A percentile compares a stretch with the other conserved stretches of the same genome.
Conservation (phyloP, 2,797 vertebrate genomes). For the Cossypha polioptera region DNA sequence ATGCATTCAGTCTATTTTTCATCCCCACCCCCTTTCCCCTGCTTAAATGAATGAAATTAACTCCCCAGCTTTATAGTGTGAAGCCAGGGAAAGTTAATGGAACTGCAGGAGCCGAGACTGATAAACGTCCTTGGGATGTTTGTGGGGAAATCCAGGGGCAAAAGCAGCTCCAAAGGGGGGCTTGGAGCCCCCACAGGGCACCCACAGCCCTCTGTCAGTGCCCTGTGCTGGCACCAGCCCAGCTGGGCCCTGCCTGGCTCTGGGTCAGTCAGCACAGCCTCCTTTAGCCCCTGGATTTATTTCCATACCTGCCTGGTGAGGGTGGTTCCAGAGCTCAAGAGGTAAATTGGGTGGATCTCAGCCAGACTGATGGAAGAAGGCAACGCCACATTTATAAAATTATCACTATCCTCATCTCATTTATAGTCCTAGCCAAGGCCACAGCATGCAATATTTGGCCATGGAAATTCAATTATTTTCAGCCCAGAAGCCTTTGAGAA, state of each 20-base stretch:
- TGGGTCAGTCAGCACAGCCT: neutral
- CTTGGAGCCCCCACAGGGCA: accelerated
- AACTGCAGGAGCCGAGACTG: neutral
- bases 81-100: constrained; percentile 52
- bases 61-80: constrained; percentile 12
- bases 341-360: neutral
- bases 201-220: neutral
- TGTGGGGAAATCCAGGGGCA: neutral
- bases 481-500: neutral
- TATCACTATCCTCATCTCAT: neutral
- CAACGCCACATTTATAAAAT: neutral
- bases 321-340: neutral
- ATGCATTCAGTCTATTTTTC: neutral
- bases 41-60: constrained; percentile 44
- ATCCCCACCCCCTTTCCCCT: neutral
- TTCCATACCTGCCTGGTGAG: neutral
- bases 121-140: neutral
- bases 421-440: neutral
- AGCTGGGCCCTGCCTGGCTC: neutral
- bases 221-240: accelerated
- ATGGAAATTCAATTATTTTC: neutral
- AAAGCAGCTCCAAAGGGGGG: neutral
- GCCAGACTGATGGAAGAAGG: neutral
- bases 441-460: neutral
- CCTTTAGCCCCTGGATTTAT: neutral